A percentile compares a stretch with the other conserved stretches of the same genome.
phyloP scores from a whole-genome alignment of 2,888 invertebrate species.

The Thereva nobilitata region DNA sequence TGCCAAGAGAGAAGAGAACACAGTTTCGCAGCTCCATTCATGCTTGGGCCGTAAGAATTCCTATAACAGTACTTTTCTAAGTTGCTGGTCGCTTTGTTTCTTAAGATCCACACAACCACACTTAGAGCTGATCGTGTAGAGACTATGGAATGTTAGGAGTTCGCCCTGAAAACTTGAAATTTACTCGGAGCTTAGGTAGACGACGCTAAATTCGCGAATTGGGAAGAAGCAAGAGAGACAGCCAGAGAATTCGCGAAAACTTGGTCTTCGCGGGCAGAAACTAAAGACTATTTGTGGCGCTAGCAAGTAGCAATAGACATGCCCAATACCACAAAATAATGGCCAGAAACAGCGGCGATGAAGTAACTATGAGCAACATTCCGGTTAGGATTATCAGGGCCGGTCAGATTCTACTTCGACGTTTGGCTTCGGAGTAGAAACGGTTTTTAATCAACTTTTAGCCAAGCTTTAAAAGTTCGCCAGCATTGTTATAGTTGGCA shows the following conservation, averaged over 20 bases:
- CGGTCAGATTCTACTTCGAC: slow-evolving; percentile 11
- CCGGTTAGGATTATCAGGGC: slow-evolving; percentile 30
- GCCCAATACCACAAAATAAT: too few relatives aligned
- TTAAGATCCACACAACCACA: slow-evolving; percentile 13
- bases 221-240: too few relatives aligned
- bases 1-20: slow-evolving; percentile 8
- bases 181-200: too few relatives aligned
- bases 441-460: slow-evolving; percentile 31
- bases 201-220: too few relatives aligned
- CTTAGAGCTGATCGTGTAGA: too few relatives aligned
- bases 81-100: slow-evolving; percentile 19
- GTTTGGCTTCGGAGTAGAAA: too few relatives aligned
- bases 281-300: too few relatives aligned
- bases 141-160: too few relatives aligned
- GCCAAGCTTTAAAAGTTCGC: slow-evolving; percentile 11
- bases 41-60: slow-evolving; percentile 26
- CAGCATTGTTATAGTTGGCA: neutral
- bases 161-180: too few relatives aligned
- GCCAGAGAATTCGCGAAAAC: too few relatives aligned
- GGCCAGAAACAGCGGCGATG: slow-evolving; percentile 9
- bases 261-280: too few relatives aligned
- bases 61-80: slow-evolving; percentile 30
- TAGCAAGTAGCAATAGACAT: too few relatives aligned
- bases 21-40: slow-evolving; percentile 29
- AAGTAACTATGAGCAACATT: slow-evolving; percentile 30